A percentile compares a stretch with the other conserved stretches of the same genome.
phyloP scores from a whole-genome alignment of 2,113 vertebrate genomes.

The Aldabrachelys gigantea region DNA sequence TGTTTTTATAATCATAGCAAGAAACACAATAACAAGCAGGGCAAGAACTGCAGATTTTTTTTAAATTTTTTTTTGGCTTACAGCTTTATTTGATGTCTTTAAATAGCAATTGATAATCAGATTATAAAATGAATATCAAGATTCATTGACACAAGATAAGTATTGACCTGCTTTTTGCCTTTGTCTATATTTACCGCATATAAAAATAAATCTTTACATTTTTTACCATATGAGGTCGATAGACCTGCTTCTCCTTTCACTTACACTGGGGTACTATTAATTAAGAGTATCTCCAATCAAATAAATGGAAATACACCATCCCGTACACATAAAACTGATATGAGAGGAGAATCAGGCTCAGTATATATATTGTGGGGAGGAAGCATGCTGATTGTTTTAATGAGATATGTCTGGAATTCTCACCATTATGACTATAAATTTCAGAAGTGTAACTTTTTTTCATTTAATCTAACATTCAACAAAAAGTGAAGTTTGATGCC shows the following conservation, averaged over 20 bases:
- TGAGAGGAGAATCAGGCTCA: neutral
- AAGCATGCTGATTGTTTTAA: neutral
- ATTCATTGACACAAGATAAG: neutral
- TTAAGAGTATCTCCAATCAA: neutral
- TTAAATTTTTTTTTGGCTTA: neutral
- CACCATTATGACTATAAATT: neutral
- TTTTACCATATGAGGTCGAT: neutral
- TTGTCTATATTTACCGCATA: neutral
- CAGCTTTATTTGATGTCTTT: neutral
- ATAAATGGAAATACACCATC: neutral
- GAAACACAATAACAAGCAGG: neutral
- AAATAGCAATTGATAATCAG: neutral
- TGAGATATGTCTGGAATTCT: neutral
- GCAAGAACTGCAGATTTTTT: neutral
- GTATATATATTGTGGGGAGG: neutral
- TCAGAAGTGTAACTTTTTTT: neutral
- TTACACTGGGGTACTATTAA: neutral
- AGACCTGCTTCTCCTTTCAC: accelerated
- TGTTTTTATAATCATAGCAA: neutral
- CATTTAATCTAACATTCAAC: neutral
- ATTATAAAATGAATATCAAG: neutral
- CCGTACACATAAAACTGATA: accelerated
- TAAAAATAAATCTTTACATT: neutral
- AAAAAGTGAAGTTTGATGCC: neutral
- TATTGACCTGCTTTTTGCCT: neutral